Evolutionary conservation across 2,888 invertebrate species (phyloP).

Genomic region (Latrodectus elegans): DNA sequence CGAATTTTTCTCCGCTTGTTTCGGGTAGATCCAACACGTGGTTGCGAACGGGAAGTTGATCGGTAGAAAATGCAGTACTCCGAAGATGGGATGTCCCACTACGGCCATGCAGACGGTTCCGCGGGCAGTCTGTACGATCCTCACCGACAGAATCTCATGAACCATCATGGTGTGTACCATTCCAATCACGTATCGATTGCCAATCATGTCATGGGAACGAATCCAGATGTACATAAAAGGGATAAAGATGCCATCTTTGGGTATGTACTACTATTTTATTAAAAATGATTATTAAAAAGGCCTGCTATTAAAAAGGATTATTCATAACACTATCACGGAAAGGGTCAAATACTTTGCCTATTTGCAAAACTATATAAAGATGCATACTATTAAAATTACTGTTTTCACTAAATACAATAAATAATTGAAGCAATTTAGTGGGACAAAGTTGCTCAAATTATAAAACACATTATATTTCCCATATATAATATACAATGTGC

Average conservation of each 20-base stretch:
- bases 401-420: no score
- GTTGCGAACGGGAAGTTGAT: background rate
- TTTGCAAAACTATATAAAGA: background rate
- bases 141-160: slow-evolving; percentile 80
- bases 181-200: slow-evolving; percentile 84
- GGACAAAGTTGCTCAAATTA: no score
- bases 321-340: background rate
- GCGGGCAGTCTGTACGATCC: slow-evolving; percentile 81
- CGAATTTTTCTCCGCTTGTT: slow-evolving; percentile 20
- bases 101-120: slow-evolving; percentile 82
- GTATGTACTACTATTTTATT: slow-evolving; percentile 80
- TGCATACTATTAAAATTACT: background rate
- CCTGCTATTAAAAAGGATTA: background rate
- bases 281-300: background rate
- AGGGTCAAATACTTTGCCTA: background rate
- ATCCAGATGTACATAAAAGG: slow-evolving; percentile 94
- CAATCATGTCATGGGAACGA: slow-evolving; percentile 77
- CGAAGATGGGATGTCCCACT: slow-evolving; percentile 91
- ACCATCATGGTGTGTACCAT: slow-evolving; percentile 79
- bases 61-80: slow-evolving; percentile 81
- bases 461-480: no score
- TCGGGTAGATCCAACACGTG: slow-evolving; percentile 23
- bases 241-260: slow-evolving; percentile 99
- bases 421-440: no score
- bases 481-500: no score